phyloP scores from a whole-genome alignment of 2,888 invertebrate species.

The Unio pictorum region DNA sequence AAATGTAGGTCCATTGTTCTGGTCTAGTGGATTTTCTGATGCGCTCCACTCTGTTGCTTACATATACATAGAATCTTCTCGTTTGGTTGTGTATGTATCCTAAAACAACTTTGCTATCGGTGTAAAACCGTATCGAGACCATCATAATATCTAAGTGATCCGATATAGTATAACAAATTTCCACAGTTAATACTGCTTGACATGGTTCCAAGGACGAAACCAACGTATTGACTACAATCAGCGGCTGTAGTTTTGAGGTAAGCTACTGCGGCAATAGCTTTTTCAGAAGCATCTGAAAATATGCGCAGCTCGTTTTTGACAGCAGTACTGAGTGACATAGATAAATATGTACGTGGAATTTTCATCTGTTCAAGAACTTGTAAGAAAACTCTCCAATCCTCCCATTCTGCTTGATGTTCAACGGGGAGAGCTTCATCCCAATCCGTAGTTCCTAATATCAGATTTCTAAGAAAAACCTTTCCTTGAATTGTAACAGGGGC shows the following conservation, averaged over 20 bases:
- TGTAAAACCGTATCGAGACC: too few species aligned
- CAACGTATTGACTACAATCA: slow-evolving; percentile 8
- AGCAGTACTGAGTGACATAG: slow-evolving; percentile 1
- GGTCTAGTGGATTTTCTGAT: too few species aligned
- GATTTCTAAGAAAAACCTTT: too few species aligned
- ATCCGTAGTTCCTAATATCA: too few species aligned
- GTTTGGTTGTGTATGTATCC: too few species aligned
- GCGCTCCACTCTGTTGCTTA: too few species aligned
- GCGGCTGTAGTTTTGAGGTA: slow-evolving; percentile 17
- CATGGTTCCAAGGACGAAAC: slow-evolving; percentile 42
- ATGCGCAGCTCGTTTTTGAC: slow-evolving; percentile 17
- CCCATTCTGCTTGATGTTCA: not conserved
- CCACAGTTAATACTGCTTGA: slow-evolving; percentile 31
- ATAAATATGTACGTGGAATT: slow-evolving; percentile 23
- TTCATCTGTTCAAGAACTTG: slow-evolving; percentile 9
- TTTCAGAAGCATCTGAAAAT: slow-evolving; percentile 35
- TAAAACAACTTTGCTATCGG: too few species aligned
- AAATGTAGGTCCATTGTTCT: too few species aligned
- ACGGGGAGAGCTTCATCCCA: too few species aligned
- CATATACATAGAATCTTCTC: too few species aligned
- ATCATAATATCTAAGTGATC: not conserved
- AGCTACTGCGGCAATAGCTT: slow-evolving; percentile 14
- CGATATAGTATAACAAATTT: slow-evolving; percentile 19
- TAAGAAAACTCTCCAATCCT: slow-evolving; percentile 23
- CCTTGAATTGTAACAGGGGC: too few species aligned